Evolutionary conservation across 2,797 vertebrate genomes (phyloP).

Genomic region (Eulemur albifrons): DNA sequence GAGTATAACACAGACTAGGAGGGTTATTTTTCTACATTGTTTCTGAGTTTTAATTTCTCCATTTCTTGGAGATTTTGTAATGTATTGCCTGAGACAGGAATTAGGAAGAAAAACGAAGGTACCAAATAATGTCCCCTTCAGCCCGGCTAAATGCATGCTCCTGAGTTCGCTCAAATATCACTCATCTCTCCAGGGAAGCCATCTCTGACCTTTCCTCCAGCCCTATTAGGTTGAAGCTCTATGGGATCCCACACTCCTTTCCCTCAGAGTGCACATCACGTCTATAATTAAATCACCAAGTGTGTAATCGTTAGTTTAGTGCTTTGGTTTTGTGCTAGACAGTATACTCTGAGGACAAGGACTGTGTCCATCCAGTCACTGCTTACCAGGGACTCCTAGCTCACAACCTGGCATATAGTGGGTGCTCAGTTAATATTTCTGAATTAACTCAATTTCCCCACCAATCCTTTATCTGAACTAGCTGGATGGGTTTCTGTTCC

Average conservation of each 20-base stretch:
- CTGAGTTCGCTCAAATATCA: neutral
- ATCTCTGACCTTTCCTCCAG: neutral
- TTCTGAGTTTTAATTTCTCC: neutral
- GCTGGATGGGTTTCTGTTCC: neutral
- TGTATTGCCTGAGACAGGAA: neutral
- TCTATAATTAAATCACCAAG: neutral
- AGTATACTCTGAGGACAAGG: neutral
- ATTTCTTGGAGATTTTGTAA: neutral
- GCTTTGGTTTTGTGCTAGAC: neutral
- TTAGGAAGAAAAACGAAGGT: neutral
- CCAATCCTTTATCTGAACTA: neutral
- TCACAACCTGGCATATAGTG: neutral
- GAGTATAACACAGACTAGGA: neutral
- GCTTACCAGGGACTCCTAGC: neutral
- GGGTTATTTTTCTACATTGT: neutral
- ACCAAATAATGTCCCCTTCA: neutral
- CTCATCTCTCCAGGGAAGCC: neutral
- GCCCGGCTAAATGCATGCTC: neutral
- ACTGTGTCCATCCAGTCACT: neutral
- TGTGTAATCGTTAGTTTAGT: neutral
- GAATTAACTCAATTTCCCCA: slow-evolving; percentile 5
- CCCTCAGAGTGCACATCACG: neutral
- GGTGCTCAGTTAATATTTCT: neutral
- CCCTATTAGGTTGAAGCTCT: neutral
- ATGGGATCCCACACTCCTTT: neutral